Base-by-base conservation (phyloP, 2,797 vertebrate genomes). In the Amblyopsis hoosieri region DNA sequence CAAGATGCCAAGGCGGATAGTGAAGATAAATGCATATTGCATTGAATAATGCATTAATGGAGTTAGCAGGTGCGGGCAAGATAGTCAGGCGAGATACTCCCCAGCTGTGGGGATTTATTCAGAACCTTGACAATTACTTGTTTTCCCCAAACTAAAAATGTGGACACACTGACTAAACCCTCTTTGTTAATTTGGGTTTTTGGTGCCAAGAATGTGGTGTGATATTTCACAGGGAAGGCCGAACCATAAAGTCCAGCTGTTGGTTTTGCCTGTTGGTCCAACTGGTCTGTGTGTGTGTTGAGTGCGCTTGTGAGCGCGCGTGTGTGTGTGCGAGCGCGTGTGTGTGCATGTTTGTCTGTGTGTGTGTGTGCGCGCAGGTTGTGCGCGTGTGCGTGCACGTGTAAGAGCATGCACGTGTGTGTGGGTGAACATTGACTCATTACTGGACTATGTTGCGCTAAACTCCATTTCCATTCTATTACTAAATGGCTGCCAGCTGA, bases 181-280 rank as follows among this genome's bases (percentile, higher is more conserved):
- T 89, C 82, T 92, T 88, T 86, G 87, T 90, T 90, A 85, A 87
- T 89, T 91, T 91, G 81, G 68, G 45, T 77, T 75, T 91, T 90
- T 67, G 31, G 59, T 87, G 71, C 64, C 79, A 85, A 83, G 86
- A 83, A 86, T 89, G 74, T 63, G 78, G 82, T 92, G 91, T 93
- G 90, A 92, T 85, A 85, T 93, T 92, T 91, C 80, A 89, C 85
- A 17, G 45, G 64, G 69, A 68, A 70, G 73, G 68, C 83, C 85
- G 70, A 91, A 77, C 12, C 76, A 82, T 77, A 86, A 78, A 79
- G 75, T 85, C 78, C 90, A 91, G 86, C 84, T 91, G 89, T 74
- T 85, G 76, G 54, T 75, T 60, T 37, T 82, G 79, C 78, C 79
- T 78, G 59, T 76, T 83, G 72, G 72, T 75, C 86, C 79, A 87